Conservation (phyloP, 1,140 invertebrate species). For the Sesamia nonagrioides region DNA sequence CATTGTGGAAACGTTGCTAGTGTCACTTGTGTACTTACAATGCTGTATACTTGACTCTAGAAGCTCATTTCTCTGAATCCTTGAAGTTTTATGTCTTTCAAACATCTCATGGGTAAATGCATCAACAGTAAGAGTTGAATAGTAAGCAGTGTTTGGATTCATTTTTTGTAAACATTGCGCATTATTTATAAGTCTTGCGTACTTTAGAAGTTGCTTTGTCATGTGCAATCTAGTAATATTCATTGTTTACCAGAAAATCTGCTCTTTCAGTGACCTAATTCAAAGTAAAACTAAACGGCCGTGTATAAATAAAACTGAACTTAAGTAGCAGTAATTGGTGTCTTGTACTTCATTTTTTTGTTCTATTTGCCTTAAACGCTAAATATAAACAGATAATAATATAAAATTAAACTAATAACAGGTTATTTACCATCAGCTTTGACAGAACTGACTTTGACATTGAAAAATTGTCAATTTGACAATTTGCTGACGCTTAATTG, state of each 20-base stretch:
- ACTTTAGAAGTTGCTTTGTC: constrained; percentile 54
- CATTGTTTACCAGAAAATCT: constrained; percentile 16
- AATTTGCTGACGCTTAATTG: background rate
- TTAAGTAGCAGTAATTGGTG: background rate
- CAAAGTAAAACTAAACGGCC: background rate
- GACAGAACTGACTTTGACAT: background rate
- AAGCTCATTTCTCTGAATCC: constrained; percentile 52
- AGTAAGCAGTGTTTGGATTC: constrained; percentile 20
- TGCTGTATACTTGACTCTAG: constrained; percentile 19
- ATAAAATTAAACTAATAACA: background rate
- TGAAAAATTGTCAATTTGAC: background rate
- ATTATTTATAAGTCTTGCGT: constrained; percentile 54
- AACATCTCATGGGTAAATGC: constrained; percentile 61
- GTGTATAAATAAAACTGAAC: background rate
- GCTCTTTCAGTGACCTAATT: background rate
- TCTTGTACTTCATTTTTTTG: constrained; percentile 2
- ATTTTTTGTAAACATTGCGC: constrained; percentile 40
- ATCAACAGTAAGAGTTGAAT: constrained; percentile 61
- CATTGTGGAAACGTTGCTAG: constrained; percentile 60
- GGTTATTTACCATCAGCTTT: background rate
- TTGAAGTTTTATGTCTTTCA: constrained; percentile 55
- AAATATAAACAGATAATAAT: background rate
- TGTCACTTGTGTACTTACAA: constrained; percentile 14
- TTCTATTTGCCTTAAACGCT: background rate
- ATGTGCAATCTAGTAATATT: constrained; percentile 42